These are phyloP conservation scores for Bucorvus abyssinicus DNA, from an alignment of 2,797 vertebrate species.

Conservation along the genomic window DNA sequence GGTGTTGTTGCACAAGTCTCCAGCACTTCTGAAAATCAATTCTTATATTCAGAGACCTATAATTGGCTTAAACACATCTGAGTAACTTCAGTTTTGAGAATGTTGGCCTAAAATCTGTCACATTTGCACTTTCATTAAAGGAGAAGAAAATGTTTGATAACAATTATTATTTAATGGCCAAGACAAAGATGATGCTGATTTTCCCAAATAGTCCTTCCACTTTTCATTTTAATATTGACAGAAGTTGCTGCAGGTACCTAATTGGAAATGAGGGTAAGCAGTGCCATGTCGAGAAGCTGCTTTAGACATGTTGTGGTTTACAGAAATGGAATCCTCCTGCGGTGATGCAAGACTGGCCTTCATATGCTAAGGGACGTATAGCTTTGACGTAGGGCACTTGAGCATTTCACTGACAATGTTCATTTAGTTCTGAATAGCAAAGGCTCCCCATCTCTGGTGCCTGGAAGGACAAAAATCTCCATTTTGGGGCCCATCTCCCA, in stretches of 20 bases:
- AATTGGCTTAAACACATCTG: background rate
- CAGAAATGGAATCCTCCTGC: background rate
- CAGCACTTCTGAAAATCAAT: background rate
- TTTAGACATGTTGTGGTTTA: background rate
- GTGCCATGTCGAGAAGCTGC: background rate
- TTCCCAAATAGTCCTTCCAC: background rate
- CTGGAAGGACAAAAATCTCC: background rate
- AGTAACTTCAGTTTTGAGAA: background rate
- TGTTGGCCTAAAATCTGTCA: background rate
- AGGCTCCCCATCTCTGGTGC: background rate
- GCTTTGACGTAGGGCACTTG: background rate
- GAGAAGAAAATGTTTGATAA: background rate
- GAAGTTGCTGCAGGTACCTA: background rate
- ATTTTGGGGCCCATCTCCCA: background rate
- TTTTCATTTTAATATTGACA: background rate
- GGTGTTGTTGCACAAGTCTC: background rate
- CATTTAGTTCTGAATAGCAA: background rate
- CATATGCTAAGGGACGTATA: background rate
- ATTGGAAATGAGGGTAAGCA: background rate
- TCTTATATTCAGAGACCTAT: background rate
- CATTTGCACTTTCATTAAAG: background rate
- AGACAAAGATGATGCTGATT: background rate
- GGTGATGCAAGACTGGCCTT: background rate
- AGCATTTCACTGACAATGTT: background rate
- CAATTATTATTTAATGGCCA: background rate